Evolutionary conservation across 2,113 vertebrate genomes (phyloP).

Genomic region (Panthera leo): DNA sequence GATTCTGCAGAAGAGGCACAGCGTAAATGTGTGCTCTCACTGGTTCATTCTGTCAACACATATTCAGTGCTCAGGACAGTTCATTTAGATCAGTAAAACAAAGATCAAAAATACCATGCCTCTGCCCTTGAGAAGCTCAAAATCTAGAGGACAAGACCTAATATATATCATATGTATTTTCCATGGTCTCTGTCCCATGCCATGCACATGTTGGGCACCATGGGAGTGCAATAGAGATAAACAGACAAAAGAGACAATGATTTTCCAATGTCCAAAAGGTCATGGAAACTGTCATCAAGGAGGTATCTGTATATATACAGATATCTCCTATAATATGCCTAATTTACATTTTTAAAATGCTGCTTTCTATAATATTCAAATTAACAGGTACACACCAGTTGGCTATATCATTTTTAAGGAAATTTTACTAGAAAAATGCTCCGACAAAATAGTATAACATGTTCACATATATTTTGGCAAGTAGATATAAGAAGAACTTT

Average conservation of each 20-base stretch:
- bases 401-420: not conserved
- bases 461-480: not conserved
- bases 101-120: not conserved
- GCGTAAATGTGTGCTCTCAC: not conserved
- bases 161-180: not conserved
- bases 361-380: not conserved
- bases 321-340: not conserved
- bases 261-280: not conserved
- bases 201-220: not conserved
- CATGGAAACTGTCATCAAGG: not conserved
- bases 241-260: not conserved
- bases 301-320: not conserved
- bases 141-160: not conserved
- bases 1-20: not conserved
- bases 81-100: not conserved
- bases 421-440: not conserved
- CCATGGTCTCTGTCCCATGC: not conserved
- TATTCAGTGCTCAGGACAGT: not conserved
- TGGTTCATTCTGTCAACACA: not conserved
- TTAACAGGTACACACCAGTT: not conserved
- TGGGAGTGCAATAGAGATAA: not conserved
- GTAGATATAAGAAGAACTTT: not conserved
- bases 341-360: not conserved
- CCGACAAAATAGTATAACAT: not conserved
- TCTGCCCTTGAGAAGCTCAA: not conserved